These are phyloP conservation scores for Notothenia coriiceps DNA, from an alignment of 2,113 vertebrate genomes.

Conservation along the genomic window DNA sequence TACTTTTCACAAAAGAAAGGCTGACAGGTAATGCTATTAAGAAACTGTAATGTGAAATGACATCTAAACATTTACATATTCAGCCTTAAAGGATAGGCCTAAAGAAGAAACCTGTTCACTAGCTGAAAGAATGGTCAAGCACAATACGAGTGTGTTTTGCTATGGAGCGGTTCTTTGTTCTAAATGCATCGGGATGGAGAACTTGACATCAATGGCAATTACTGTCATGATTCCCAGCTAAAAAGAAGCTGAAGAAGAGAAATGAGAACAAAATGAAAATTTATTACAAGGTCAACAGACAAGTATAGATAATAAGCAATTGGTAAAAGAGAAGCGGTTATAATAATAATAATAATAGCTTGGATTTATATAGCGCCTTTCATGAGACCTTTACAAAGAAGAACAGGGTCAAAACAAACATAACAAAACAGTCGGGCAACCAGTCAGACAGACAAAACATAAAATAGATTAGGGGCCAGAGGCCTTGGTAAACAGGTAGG, in stretches of 20 bases:
- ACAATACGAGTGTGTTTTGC: neutral
- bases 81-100: neutral
- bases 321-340: neutral
- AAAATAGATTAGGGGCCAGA: too few species aligned
- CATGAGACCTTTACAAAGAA: too few species aligned
- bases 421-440: too few species aligned
- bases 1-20: neutral
- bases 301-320: neutral
- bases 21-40: neutral
- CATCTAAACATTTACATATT: neutral
- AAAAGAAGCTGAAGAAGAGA: neutral
- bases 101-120: neutral
- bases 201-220: neutral
- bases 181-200: neutral
- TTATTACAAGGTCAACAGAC: too few species aligned
- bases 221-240: neutral
- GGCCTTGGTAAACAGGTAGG: too few species aligned
- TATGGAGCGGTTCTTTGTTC: neutral
- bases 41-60: neutral
- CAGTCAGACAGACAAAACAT: too few species aligned
- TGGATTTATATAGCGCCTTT: too few species aligned
- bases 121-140: neutral
- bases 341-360: too few species aligned
- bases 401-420: too few species aligned
- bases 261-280: neutral